phyloP scores from a whole-genome alignment of 2,888 invertebrate genomes.

The Eupeodes luniger region DNA sequence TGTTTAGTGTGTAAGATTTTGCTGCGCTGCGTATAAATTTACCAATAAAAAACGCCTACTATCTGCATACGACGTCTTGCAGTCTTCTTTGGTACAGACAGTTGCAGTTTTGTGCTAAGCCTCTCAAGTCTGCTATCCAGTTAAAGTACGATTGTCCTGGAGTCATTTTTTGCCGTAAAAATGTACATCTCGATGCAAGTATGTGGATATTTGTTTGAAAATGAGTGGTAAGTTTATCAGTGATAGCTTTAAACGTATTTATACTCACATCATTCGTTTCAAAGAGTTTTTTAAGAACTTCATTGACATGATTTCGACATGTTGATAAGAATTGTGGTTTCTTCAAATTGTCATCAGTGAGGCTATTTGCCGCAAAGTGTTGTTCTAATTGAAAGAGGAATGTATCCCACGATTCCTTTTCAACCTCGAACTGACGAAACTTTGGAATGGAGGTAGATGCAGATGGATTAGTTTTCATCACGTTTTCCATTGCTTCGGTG shows the following conservation, averaged over 20 bases:
- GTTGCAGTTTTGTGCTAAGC: not conserved
- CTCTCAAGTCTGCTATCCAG: conserved; percentile 66
- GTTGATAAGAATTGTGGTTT: conserved; percentile 2
- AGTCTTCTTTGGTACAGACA: not conserved
- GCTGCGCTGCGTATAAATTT: too few species aligned
- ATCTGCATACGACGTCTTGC: conserved; percentile 17
- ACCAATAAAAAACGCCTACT: too few species aligned
- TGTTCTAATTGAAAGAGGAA: too few species aligned
- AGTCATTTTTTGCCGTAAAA: conserved; percentile 29
- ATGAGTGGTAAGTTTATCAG: not conserved
- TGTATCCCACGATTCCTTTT: too few species aligned
- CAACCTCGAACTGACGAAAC: too few species aligned
- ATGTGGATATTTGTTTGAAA: conserved; percentile 24
- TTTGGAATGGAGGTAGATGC: too few species aligned
- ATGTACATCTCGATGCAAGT: conserved; percentile 22
- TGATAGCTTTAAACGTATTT: not conserved
- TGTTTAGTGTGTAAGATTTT: too few species aligned
- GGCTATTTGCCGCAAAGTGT: too few species aligned
- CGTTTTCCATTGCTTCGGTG: too few species aligned
- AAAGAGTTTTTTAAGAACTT: conserved; percentile 7
- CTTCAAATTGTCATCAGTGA: too few species aligned
- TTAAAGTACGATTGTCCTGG: conserved; percentile 36
- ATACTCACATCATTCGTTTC: conserved; percentile 12
- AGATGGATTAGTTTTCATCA: too few species aligned
- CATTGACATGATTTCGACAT: conserved; percentile 5